Evolutionary conservation across 1,140 invertebrate genomes (phyloP).

Genomic region (Bombus pascuorum): DNA sequence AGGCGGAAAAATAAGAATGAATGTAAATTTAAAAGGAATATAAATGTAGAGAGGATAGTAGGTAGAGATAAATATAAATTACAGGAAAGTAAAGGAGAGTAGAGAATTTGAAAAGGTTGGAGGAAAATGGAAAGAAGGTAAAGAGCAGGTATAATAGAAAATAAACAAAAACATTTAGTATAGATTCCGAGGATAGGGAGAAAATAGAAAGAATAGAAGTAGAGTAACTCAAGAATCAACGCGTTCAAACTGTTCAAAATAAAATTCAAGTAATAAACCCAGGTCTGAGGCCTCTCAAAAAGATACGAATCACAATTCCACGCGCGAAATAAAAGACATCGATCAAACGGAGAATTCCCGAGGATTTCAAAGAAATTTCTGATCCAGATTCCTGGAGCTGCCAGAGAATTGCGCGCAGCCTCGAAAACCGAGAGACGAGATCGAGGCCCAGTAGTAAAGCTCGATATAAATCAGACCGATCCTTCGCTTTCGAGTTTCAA

Average conservation of each 20-base stretch:
- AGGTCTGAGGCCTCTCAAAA: too few species aligned
- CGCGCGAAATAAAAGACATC: conserved; percentile 40
- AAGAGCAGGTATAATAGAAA: too few species aligned
- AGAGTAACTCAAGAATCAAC: too few species aligned
- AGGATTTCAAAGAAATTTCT: conserved; percentile 57
- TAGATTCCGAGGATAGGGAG: background rate
- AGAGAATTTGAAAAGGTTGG: too few species aligned
- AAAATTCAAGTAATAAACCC: conserved; percentile 17
- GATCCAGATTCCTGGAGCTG: conserved; percentile 49
- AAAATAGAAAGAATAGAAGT: background rate
- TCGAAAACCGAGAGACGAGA: conserved; percentile 52
- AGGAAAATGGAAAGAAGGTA: too few species aligned
- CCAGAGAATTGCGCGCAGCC: conserved; percentile 25
- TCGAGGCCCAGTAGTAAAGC: conserved; percentile 49
- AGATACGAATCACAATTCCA: conserved; percentile 38
- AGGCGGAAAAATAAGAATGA: too few species aligned
- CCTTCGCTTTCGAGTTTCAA: conserved; percentile 28
- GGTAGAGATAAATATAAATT: too few species aligned
- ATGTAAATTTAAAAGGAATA: too few species aligned
- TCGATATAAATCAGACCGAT: conserved; percentile 65
- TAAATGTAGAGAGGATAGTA: too few species aligned
- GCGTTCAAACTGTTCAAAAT: background rate
- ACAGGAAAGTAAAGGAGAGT: too few species aligned
- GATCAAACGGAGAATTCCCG: conserved; percentile 48
- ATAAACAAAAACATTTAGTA: background rate